Base-by-base conservation (phyloP, 2,888 invertebrate genomes). In the Tineola bisselliella region DNA sequence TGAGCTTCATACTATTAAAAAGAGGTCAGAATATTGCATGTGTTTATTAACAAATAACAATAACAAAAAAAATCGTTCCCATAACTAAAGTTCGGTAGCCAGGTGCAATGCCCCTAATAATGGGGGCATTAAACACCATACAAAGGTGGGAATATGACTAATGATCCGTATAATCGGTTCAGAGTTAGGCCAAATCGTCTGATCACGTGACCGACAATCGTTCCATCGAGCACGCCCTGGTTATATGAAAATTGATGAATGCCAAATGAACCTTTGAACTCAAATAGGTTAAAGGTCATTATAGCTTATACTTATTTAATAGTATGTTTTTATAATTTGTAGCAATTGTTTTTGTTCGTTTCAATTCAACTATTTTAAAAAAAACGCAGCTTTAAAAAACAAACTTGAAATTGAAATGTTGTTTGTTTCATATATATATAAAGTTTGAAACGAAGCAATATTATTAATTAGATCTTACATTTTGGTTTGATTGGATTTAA, bases 61-160 rank as follows among this genome's bases (percentile, higher is more conserved):
- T n/a, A n/a, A n/a, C n/a, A n/a, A n/a, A n/a, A n/a, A 48, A 48
- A 48, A 48, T 17, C n/a, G 48, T 48, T 48, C 48, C 48, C 13
- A 48, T 8, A 17, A 15, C 4, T 48, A 8, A 38, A 38, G 15
- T 48, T 48, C 15, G 59, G 59, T 19, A 43, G 25, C 11, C 43
- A 44, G 59, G 44, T 59, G 59, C 59, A 43, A 44, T 19, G 17
- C 19, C 58, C n/a, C 38, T n/a, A 25, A n/a, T n/a, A n/a, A 58
- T 15, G 31, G 13, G 13, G 12, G 33, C 33, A 48, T n/a, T 15
- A 48, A 48, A 48, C n/a, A 48, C 75, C 81, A 84, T 82, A 82
- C 75, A 70, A 82, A 80, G 61, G 83, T 84, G 83, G 78, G 77
- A 81, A 83, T 79, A 83, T 84, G 81, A 84, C 77, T 81, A 83